Conservation (phyloP, 37 sponge, comb jelly and placozoan genomes). For the Bolinopsis microptera region DNA sequence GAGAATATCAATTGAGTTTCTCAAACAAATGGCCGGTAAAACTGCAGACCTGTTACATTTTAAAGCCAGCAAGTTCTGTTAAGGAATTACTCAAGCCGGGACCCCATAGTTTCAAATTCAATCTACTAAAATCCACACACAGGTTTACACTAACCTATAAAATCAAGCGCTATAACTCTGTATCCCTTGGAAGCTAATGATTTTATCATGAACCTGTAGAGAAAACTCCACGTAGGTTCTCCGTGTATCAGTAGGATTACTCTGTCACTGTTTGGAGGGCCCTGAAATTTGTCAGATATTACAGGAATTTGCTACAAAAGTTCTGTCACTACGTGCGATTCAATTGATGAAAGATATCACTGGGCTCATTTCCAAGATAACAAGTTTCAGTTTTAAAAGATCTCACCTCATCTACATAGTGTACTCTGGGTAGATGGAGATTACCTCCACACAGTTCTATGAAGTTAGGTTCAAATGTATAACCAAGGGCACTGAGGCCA, state of each 20-base stretch:
- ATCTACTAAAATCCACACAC: too few species aligned
- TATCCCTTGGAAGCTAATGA: background rate
- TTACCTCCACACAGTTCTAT: conserved; percentile 45
- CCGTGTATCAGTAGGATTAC: conserved; percentile 46
- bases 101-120: too few species aligned
- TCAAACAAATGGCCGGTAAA: too few species aligned
- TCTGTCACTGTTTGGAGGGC: conserved; percentile 8
- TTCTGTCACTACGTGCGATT: too few species aligned
- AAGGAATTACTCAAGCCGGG: too few species aligned
- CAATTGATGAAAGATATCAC: too few species aligned
- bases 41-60: too few species aligned
- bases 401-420: conserved; percentile 50
- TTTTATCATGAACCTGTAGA: conserved; percentile 50
- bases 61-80: too few species aligned
- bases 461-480: background rate
- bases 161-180: conserved; percentile 63
- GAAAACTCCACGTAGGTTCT: conserved; percentile 61
- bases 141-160: conserved; percentile 16
- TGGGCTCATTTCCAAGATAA: too few species aligned
- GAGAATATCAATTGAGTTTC: too few species aligned
- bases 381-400: too few species aligned
- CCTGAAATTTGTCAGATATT: background rate
- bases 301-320: too few species aligned
- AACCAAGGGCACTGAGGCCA: background rate
- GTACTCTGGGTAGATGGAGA: conserved; percentile 38